Evolutionary conservation across 1,140 invertebrate species (phyloP).

Genomic region (Diachasma alloeum): DNA sequence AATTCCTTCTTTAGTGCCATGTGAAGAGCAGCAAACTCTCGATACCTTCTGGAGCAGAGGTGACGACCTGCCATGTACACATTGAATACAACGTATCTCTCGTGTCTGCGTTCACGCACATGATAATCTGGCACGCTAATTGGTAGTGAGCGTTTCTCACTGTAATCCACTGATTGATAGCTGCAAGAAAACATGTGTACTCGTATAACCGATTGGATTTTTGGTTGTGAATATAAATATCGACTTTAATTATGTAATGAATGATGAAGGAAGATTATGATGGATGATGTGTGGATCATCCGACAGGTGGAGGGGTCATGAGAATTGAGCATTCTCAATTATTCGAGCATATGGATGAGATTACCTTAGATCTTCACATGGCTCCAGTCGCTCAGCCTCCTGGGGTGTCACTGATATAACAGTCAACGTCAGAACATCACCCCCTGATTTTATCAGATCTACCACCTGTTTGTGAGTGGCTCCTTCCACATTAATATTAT

Average conservation of each 20-base stretch:
- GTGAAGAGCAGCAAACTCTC: conserved; percentile 93
- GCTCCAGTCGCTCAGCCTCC: conserved; percentile 68
- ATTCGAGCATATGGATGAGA: too few relatives aligned
- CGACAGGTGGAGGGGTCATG: too few relatives aligned
- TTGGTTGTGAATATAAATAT: not conserved
- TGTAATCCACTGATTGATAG: conserved; percentile 95
- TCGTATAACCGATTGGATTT: too few relatives aligned
- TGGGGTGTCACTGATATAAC: conserved; percentile 95
- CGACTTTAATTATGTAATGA: not conserved
- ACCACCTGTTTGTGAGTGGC: conserved; percentile 99
- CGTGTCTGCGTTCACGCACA: conserved; percentile 79
- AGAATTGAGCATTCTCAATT: too few relatives aligned
- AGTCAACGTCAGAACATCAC: conserved; percentile 93
- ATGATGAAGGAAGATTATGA: too few relatives aligned
- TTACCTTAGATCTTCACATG: conserved; percentile 61
- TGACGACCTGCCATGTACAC: conserved; percentile 99
- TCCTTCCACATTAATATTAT: conserved; percentile 97
- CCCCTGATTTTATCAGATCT: conserved; percentile 98
- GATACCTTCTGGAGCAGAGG: conserved; percentile 93
- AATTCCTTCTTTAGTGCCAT: conserved; percentile 95
- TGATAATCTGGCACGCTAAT: conserved; percentile 98
- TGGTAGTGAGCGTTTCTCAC: conserved; percentile 96
- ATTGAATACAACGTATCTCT: conserved; percentile 96
- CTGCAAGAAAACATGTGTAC: conserved; percentile 54
- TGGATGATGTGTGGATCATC: too few relatives aligned